phyloP scores from a whole-genome alignment of 1,140 invertebrate genomes.

The Atta colombica region DNA sequence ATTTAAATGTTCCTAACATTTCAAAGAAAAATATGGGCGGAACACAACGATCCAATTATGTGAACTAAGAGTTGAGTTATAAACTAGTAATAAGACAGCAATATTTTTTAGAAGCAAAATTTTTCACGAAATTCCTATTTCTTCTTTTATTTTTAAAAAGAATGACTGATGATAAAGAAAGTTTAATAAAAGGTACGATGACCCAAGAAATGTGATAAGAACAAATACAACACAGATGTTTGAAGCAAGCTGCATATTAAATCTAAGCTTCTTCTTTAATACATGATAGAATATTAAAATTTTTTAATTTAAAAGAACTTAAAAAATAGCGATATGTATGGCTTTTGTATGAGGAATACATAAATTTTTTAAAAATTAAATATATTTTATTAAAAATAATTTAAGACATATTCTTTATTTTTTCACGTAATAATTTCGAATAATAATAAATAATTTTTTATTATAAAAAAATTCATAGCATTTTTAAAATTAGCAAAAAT shows the following conservation, averaged over 20 bases:
- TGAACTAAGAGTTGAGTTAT: too few species aligned
- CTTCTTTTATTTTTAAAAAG: neutral
- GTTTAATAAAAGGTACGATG: conserved; percentile 5
- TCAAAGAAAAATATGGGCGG: too few species aligned
- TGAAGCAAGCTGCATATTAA: neutral
- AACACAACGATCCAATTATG: too few species aligned
- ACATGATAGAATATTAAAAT: neutral
- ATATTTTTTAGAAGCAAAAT: neutral
- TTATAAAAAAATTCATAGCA: neutral
- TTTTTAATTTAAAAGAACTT: neutral
- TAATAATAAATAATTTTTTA: neutral
- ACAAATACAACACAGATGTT: neutral
- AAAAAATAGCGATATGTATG: neutral
- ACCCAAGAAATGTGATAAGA: neutral
- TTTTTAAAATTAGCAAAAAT: too few species aligned
- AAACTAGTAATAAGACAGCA: neutral
- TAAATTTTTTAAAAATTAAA: neutral
- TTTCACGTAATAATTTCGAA: neutral
- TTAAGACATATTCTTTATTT: neutral
- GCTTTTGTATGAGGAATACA: neutral
- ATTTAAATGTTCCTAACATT: too few species aligned
- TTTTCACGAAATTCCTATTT: neutral
- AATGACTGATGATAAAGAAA: neutral
- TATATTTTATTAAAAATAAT: neutral
- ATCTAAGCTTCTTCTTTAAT: neutral